phyloP scores from a whole-genome alignment of 2,888 invertebrate genomes.

The Eutolmus rufibarbis region DNA sequence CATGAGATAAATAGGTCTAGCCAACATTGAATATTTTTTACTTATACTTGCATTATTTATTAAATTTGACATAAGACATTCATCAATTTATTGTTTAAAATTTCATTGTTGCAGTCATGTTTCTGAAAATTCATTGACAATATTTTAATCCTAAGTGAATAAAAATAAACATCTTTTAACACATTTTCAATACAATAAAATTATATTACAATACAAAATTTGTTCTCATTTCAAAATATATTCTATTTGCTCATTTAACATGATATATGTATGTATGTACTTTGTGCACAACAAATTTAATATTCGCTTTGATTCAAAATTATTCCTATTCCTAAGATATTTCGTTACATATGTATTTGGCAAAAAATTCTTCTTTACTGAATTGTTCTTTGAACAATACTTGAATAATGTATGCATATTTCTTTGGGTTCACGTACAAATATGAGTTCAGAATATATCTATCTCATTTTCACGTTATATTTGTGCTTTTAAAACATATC shows the following conservation, averaged over 20 bases:
- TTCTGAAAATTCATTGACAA: neutral
- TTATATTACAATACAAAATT: slow-evolving; percentile 11
- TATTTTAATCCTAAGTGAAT: neutral
- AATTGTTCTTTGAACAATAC: neutral
- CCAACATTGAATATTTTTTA: slow-evolving; percentile 22
- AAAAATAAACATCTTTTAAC: neutral
- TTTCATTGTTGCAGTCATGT: slow-evolving; percentile 15
- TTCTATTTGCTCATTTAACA: neutral
- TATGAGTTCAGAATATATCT: neutral
- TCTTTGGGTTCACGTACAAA: neutral
- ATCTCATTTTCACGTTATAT: neutral
- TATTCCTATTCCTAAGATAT: neutral
- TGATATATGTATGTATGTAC: neutral
- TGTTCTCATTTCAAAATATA: neutral
- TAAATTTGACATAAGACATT: slow-evolving; percentile 35
- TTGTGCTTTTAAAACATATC: neutral
- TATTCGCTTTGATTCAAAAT: neutral
- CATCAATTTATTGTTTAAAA: slow-evolving; percentile 18
- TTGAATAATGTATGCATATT: neutral
- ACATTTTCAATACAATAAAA: slow-evolving; percentile 7
- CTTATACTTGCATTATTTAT: neutral
- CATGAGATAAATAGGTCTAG: slow-evolving; percentile 19
- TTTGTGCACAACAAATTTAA: slow-evolving; percentile 4
- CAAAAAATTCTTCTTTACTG: neutral
- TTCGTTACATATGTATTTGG: slow-evolving; percentile 27